A percentile compares a stretch with the other conserved stretches of the same genome.
These are phyloP conservation scores for Larimichthys polyactis DNA, from an alignment of 2,113 vertebrate genomes.

Conservation along the genomic window DNA sequence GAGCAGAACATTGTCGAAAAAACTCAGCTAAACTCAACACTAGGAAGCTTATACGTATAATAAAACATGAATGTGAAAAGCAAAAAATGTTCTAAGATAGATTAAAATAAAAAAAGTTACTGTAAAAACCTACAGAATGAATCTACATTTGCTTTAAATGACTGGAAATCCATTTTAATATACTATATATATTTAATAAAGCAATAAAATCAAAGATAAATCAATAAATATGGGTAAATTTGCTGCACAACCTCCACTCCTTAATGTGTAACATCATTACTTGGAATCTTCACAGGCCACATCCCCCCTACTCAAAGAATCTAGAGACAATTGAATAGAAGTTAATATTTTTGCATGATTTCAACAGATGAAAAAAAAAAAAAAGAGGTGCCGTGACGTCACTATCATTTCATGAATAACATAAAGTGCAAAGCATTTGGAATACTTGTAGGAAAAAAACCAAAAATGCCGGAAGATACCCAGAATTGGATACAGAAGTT, in stretches of 20 bases:
- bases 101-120: constrained; percentile 15
- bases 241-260: constrained; percentile 70
- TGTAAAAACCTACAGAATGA: constrained; percentile 24
- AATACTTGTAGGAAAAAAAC: constrained; percentile 26
- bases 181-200: background rate
- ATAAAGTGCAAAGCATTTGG: constrained; percentile 51
- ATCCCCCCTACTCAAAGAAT: constrained; percentile 73
- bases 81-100: constrained; percentile 31
- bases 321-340: constrained; percentile 74
- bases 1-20: constrained; percentile 69
- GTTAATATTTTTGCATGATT: constrained; percentile 72
- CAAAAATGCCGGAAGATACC: constrained; percentile 57
- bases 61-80: constrained; percentile 15
- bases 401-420: constrained; percentile 51
- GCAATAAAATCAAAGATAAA: constrained; percentile 20
- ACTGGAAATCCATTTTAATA: constrained; percentile 30
- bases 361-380: constrained; percentile 61
- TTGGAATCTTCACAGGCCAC: constrained; percentile 74
- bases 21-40: constrained; percentile 54
- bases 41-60: constrained; percentile 30
- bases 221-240: constrained; percentile 44
- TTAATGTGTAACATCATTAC: constrained; percentile 74
- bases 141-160: background rate
- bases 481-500: constrained; percentile 81
- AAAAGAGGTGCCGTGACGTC: constrained; percentile 21